Evolutionary conservation across 1,140 invertebrate genomes (phyloP).

Genomic region (Caerostris darwini): DNA sequence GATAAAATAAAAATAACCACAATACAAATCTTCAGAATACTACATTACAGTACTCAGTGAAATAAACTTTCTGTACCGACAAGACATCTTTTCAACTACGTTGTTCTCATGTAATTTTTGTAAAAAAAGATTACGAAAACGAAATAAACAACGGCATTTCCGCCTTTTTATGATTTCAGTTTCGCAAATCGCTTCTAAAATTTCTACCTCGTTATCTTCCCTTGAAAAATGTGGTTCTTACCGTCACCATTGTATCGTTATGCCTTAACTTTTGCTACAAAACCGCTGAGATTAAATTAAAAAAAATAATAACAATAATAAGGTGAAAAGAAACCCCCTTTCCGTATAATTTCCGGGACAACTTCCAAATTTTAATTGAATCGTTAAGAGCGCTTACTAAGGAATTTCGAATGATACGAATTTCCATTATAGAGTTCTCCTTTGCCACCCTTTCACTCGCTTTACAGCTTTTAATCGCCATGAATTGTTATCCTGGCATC

Average conservation of each 20-base stretch:
- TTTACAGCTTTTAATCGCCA: neutral
- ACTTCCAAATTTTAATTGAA: conserved; percentile 34
- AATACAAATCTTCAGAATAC: no score
- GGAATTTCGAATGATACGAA: conserved; percentile 9
- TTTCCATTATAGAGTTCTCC: conserved; percentile 20
- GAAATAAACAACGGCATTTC: no score
- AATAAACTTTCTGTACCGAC: no score
- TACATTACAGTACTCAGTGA: no score
- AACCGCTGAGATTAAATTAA: neutral
- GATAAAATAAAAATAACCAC: no score
- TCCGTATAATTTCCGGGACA: neutral
- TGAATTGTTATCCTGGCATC: neutral
- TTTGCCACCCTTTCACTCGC: neutral
- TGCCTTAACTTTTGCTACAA: neutral
- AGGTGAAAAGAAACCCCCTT: neutral
- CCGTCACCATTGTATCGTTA: neutral
- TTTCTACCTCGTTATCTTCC: neutral
- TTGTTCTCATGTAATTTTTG: no score
- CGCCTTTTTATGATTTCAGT: neutral
- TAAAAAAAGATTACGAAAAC: no score
- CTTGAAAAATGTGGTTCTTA: neutral
- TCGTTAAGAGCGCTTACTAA: conserved; percentile 19
- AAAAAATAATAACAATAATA: neutral
- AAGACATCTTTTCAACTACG: no score
- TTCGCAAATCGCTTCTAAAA: conserved; percentile 2